Conservation (phyloP, 2,888 invertebrate genomes). For the Dione juno region DNA sequence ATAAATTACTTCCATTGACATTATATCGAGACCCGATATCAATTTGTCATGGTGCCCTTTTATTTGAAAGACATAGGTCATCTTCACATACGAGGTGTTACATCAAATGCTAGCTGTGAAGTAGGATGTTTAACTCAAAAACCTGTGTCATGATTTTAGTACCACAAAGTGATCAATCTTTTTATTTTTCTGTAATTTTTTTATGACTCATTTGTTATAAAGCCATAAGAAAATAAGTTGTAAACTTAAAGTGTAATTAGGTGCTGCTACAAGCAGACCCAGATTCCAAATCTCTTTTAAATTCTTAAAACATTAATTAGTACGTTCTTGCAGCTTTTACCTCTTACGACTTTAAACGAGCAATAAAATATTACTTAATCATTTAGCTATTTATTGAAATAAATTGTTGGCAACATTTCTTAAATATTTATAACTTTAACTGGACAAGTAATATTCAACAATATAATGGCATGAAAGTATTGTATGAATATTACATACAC, state of each 20-base stretch:
- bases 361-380: background rate
- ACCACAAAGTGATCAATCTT: too few species aligned
- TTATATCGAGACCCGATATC: background rate
- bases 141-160: background rate
- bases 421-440: background rate
- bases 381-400: background rate
- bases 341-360: conserved; percentile 5
- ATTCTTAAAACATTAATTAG: conserved; percentile 15
- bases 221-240: conserved; percentile 13
- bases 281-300: conserved; percentile 19
- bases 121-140: background rate
- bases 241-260: conserved; percentile 13
- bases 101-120: too few species aligned
- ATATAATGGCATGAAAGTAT: too few species aligned
- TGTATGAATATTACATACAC: too few species aligned
- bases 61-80: too few species aligned
- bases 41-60: background rate
- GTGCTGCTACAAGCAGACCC: background rate
- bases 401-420: background rate
- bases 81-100: too few species aligned
- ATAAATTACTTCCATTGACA: background rate
- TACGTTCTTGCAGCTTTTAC: conserved; percentile 2
- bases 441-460: too few species aligned
- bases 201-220: background rate
- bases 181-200: background rate